Evolutionary conservation across 37 sponge, comb jelly and placozoan species (phyloP), one percentile per base, ranked within the genome.

Genomic region (Diacarnus erythraeanus): DNA sequence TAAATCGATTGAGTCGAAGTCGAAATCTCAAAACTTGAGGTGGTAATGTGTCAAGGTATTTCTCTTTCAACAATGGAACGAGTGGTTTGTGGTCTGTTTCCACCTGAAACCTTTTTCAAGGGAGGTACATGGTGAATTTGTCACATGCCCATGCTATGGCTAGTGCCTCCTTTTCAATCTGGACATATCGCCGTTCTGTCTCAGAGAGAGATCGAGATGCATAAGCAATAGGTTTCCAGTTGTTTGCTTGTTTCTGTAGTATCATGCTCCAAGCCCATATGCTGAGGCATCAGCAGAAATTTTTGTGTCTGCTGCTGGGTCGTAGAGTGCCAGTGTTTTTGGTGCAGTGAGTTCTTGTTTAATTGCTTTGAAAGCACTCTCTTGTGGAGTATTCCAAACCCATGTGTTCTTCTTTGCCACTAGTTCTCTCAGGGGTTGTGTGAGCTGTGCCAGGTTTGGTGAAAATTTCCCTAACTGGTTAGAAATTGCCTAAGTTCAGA

Each of bases 381-480:
- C 71, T 67, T 86, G 87, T 80, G 80, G 37, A 70, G 2, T 21
- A 40, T n/a, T n/a, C n/a, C n/a, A n/a, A n/a, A n/a, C n/a, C n/a
- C n/a, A n/a, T n/a, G n/a, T n/a, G n/a, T n/a, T 30, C 42, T 80
- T 80, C 26, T 22, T 80, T 21, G 81, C 54, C 22, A 86, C 47
- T 22, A 86, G 54, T 25, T 73, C 87, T 36, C 76, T 57, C 21
- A 86, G 58, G 23, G 87, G 87, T 67, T 86, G 67, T 2, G 43
- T 69, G 15, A 74, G 17, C 36, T 86, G 69, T 21, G 83, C 77
- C 15, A 80, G 21, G 34, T 77, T 77, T 3, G 66, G 78, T 30
- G 83, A 77, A 64, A 77, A 78, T 63, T 82, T 83, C 36, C 83
- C 84, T 38, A 83, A 33, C 38, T 88, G 78, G 42, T 82, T 88